Evolutionary conservation across 2,888 invertebrate genomes (phyloP), one percentile per base, ranked within the genome.

Genomic region (Scaptomyza reducta): DNA sequence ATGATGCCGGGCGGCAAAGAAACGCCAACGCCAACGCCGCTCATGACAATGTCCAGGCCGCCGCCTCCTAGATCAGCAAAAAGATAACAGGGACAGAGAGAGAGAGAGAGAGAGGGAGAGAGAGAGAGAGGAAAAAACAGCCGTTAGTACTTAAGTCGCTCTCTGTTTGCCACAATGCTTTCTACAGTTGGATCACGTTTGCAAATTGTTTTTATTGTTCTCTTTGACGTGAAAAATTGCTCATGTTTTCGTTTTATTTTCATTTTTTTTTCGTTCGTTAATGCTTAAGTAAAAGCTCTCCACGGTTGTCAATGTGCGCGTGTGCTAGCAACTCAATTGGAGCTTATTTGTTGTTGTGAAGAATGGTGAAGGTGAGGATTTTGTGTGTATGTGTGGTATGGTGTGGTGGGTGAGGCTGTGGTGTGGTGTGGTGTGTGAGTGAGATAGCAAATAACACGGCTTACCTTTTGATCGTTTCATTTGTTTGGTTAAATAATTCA

Each of bases 261-360:
- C 25, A 4, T 4, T 27, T 18, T 29, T 29, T 11, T 6, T 16
- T 3, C 18, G 13, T 35, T 40, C 9, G 16, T 14, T 22, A 16
- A 35, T 38, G 57, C 38, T 62, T 42, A 10, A 13, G 50, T 45
- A 68, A 72, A 72, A 31, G 73, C 77, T 85, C 79, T 68, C 77
- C 64, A 70, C 77, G 82, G 77, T 70, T 79, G 81, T 78, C 71
- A 65, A 78, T 78, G 89, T 89, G 89, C 88, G 89, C 89, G 89
- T 89, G 89, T 89, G 89, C 89, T 89, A 88, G 88, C 88, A 85
- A 82, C 86, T 84, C 72, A 77, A 87, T 70, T 64, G 63, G 68
- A 80, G 74, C 68, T 73, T 70, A 62, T 29, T 42, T 57, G 70
- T 70, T 64, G 22, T 42, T 55, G 46, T 71, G 62, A 45, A 22